Conservation (phyloP, 2,888 invertebrate species). For the Gryllus longicercus region DNA sequence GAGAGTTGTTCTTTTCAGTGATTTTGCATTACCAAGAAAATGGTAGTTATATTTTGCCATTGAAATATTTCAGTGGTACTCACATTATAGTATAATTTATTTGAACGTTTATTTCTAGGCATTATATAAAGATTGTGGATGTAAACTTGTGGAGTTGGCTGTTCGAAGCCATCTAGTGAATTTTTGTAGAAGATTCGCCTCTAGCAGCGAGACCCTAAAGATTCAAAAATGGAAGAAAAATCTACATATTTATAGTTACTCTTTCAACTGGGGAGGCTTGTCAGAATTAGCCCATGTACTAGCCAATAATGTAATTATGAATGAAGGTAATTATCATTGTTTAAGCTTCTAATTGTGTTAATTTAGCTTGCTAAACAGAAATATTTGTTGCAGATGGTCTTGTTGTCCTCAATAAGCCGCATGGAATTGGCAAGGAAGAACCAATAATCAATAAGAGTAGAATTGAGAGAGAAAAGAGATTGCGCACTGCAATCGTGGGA, state of each 20-base stretch:
- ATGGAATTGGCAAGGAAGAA: slow-evolving; percentile 40
- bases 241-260: neutral
- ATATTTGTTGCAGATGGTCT: slow-evolving; percentile 41
- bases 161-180: too few species aligned
- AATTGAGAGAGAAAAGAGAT: neutral
- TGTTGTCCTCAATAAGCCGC: slow-evolving; percentile 45
- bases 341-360: too few species aligned
- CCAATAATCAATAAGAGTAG: slow-evolving; percentile 18
- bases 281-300: neutral
- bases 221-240: neutral
- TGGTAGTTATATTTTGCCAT: too few species aligned
- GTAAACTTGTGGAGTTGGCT: too few species aligned
- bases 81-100: too few species aligned
- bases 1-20: too few species aligned
- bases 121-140: too few species aligned
- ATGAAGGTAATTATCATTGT: neutral
- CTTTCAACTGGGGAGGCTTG: neutral
- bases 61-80: too few species aligned
- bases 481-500: slow-evolving; percentile 23
- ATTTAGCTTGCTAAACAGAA: neutral
- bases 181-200: too few species aligned
- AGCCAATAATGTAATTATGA: neutral
- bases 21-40: too few species aligned
- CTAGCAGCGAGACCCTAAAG: too few species aligned
- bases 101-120: too few species aligned